Percentiles rank a stretch among this genome's conserved stretches.
These are phyloP conservation scores for Neogobius melanostomus DNA, from an alignment of 2,113 vertebrate genomes.

Conservation along the genomic window DNA sequence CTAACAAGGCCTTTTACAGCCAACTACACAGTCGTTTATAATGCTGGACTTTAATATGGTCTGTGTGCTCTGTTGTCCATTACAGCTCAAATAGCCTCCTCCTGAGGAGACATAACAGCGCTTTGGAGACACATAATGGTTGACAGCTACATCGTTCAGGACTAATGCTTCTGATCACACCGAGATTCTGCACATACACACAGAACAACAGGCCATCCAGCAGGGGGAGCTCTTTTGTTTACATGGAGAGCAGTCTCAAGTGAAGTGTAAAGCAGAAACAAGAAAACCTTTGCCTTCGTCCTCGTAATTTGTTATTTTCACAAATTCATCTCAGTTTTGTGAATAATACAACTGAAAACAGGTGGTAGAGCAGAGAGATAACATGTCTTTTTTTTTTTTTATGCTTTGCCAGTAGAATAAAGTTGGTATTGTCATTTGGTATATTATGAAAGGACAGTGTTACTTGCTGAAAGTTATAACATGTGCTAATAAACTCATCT, in stretches of 20 bases:
- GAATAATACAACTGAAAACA: background rate
- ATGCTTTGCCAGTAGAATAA: too few species aligned
- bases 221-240: constrained; percentile 45
- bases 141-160: constrained; percentile 49
- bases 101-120: constrained; percentile 42
- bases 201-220: constrained; percentile 23
- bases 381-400: too few species aligned
- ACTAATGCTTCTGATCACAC: constrained; percentile 34
- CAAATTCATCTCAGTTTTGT: background rate
- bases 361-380: background rate
- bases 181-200: background rate
- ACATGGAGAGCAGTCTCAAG: background rate
- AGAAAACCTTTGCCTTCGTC: background rate
- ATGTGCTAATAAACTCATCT: too few species aligned
- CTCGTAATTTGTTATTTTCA: background rate
- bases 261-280: constrained; percentile 5
- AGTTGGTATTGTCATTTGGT: too few species aligned
- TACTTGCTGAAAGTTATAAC: too few species aligned
- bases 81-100: constrained; percentile 47
- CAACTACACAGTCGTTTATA: constrained; percentile 19
- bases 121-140: constrained; percentile 41
- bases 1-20: constrained; percentile 14
- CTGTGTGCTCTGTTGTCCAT: constrained; percentile 40
- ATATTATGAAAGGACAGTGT: too few species aligned
- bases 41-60: constrained; percentile 15